Evolutionary conservation across 2,797 vertebrate species (phyloP).

Genomic region (Potorous gilbertii): DNA sequence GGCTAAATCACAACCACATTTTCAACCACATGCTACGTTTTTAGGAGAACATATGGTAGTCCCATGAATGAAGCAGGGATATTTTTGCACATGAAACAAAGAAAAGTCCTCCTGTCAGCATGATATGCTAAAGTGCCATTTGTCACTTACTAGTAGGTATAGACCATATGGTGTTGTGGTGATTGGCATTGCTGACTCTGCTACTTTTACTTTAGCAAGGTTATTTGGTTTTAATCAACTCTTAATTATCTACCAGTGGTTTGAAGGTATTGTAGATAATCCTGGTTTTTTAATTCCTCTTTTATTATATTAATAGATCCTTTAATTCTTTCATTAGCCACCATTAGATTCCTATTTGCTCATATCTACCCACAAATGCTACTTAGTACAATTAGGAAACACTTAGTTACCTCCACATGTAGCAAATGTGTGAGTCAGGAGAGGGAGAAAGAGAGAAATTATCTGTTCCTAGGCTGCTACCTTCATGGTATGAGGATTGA

Average conservation of each 20-base stretch:
- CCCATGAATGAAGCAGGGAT: slow-evolving; percentile 14
- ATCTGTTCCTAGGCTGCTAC: background rate
- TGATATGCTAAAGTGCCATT: slow-evolving; percentile 56
- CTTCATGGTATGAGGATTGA: background rate
- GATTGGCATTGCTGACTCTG: background rate
- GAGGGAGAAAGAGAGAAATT: background rate
- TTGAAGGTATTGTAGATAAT: background rate
- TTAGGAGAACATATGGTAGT: slow-evolving; percentile 49
- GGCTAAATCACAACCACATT: slow-evolving; percentile 53
- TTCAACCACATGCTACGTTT: slow-evolving; percentile 54
- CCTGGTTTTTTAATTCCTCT: background rate
- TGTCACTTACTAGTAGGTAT: slow-evolving; percentile 65
- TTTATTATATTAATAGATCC: background rate
- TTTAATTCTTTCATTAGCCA: background rate
- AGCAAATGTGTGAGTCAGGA: background rate
- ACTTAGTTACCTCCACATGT: background rate
- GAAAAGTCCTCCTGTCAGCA: slow-evolving; percentile 59
- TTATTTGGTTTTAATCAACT: background rate
- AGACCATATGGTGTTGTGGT: slow-evolving; percentile 66
- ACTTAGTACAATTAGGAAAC: background rate
- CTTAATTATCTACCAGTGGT: background rate
- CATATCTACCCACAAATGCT: background rate
- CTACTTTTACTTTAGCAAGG: background rate
- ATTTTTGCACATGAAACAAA: slow-evolving; percentile 43
- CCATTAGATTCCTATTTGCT: background rate